Evolutionary conservation across 2,888 invertebrate genomes (phyloP), one percentile per base, ranked within the genome.

Genomic region (Hypomecis atomaria): DNA sequence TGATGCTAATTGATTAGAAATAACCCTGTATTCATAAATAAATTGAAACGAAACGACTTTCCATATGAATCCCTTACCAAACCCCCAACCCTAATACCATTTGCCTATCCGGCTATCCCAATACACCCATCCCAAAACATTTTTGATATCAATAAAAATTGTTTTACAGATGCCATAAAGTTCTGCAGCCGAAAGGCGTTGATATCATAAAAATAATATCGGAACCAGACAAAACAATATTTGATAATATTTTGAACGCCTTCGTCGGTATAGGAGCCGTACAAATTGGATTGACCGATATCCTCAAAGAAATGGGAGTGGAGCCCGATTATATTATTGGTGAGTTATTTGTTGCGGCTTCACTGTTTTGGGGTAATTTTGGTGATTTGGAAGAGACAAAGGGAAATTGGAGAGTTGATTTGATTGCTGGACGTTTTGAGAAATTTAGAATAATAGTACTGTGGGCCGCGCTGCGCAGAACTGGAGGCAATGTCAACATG

Each of bases 251-350:
- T 50, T 77, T 96, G 23, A 89, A 95, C 83, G 95, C 95, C 6
- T 96, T 97, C 81, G 95, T 96, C 34, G 95, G 95, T 36, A 96
- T 96, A 68, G 95, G 96, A 9, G 95, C 96, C 0, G 84, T 94
- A 11, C 93, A 94, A 93, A 95, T 96, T 70, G 94, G 89, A 6
- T 78, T 95, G 42, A 93, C 94, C 45, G 96, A 97, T 80, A 84
- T 96, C 5, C 86, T 97, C 52, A 88, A 84, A 56, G 88, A 85
- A 5, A 79, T 94, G 23, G 95, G 95, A 10, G 87, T 97, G 40
- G 87, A 91, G 54, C 96, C 96, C 8, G 96, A 97, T 84, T 95
- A 95, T 38, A 95, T 97, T 71, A 94, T 97, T 69, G 97, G 96
- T 73, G 94, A 95, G 85, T 60, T 42, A 67, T 58, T 52, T 63